Conservation (phyloP, 2,888 invertebrate genomes). For the Ormyrus labotus region DNA sequence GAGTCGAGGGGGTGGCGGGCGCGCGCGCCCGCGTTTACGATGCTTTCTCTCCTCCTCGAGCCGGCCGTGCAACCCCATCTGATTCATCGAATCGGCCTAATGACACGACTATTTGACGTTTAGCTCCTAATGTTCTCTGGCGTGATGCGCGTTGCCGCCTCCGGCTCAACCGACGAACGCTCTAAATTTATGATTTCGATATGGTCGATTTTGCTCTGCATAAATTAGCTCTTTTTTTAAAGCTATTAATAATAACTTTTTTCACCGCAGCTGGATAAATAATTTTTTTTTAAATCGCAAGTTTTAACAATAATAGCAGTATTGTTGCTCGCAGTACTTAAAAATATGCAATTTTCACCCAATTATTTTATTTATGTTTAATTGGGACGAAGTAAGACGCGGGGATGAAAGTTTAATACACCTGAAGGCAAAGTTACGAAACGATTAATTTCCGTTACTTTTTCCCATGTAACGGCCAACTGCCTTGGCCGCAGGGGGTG, state of each 20-base stretch:
- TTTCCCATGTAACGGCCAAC: constrained; percentile 74
- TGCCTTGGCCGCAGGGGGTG: constrained; percentile 70
- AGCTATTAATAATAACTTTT: no score
- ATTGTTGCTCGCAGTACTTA: no score
- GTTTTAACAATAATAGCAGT: no score
- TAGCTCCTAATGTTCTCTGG: constrained; percentile 54
- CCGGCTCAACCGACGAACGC: neutral
- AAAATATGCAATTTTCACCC: no score
- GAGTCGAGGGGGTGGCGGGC: constrained; percentile 64
- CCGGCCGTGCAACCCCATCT: constrained; percentile 66
- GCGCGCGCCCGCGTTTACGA: constrained; percentile 40
- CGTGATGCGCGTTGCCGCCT: constrained; percentile 49
- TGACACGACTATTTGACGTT: constrained; percentile 71
- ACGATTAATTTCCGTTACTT: constrained; percentile 74
- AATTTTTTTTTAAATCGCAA: no score
- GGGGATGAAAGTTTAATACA: constrained; percentile 17
- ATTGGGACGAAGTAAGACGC: neutral
- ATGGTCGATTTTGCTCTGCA: neutral
- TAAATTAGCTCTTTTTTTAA: constrained; percentile 6
- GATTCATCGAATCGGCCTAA: constrained; percentile 72
- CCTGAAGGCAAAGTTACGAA: constrained; percentile 36
- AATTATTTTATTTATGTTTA: no score
- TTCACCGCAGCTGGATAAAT: no score
- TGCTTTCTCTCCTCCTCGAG: constrained; percentile 10
- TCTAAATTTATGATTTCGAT: constrained; percentile 9